These are phyloP conservation scores for Luidia sarsii DNA, from an alignment of 53 echinoderm and acorn worm genomes.

Conservation along the genomic window DNA sequence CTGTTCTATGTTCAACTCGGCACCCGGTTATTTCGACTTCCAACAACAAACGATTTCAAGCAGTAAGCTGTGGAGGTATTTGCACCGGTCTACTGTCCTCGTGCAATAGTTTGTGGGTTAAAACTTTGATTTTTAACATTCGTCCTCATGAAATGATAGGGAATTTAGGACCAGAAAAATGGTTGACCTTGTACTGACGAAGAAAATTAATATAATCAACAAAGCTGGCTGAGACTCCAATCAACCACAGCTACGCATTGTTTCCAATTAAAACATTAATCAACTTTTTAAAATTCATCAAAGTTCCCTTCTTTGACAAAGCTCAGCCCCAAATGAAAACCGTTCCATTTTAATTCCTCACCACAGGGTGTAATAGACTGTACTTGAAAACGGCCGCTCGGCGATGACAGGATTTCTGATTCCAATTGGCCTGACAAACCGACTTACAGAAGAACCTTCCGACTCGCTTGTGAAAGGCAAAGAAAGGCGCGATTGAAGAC, in stretches of 20 bases:
- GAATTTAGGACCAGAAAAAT: too few relatives aligned
- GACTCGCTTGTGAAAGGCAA: background rate
- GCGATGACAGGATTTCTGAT: constrained; percentile 17
- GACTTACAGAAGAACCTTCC: background rate
- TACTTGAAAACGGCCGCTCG: constrained; percentile 36
- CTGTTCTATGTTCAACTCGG: constrained; percentile 30
- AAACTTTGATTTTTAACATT: too few relatives aligned
- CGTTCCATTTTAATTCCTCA: constrained; percentile 14
- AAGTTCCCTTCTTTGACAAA: background rate
- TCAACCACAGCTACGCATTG: background rate
- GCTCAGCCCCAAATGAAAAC: constrained; percentile 18
- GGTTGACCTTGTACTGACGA: background rate
- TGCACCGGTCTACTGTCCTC: too few relatives aligned
- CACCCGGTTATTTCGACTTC: background rate
- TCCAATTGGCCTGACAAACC: too few relatives aligned
- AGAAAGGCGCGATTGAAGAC: constrained; percentile 38
- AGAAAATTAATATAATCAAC: too few relatives aligned
- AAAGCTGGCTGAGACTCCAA: too few relatives aligned
- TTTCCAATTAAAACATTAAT: constrained; percentile 4
- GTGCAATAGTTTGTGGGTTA: too few relatives aligned
- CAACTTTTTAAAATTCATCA: background rate
- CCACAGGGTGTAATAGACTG: constrained; percentile 29
- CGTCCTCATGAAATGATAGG: too few relatives aligned
- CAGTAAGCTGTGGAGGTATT: too few relatives aligned
- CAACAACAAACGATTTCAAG: too few relatives aligned